phyloP scores from a whole-genome alignment of 1,140 invertebrate genomes.

The Micrasema minimum region DNA sequence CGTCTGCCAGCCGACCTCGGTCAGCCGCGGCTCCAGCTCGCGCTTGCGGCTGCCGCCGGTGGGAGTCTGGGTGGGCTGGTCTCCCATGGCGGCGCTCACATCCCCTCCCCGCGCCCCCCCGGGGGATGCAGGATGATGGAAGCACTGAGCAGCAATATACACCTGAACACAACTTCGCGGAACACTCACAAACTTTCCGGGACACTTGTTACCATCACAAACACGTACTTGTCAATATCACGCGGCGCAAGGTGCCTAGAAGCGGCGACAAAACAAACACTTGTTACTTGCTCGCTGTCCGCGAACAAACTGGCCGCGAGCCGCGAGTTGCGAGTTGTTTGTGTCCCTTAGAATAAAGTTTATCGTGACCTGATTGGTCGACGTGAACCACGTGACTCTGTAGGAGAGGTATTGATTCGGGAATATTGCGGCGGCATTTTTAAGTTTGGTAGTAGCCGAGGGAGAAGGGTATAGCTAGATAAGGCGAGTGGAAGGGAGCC shows the following conservation, averaged over 20 bases:
- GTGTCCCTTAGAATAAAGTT: constrained; percentile 24
- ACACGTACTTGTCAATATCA: constrained; percentile 29
- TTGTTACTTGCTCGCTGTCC: constrained; percentile 1
- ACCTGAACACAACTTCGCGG: not conserved
- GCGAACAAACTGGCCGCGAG: constrained; percentile 23
- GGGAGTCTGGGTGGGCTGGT: constrained; percentile 56
- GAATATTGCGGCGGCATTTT: constrained; percentile 80
- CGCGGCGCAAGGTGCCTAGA: constrained; percentile 4
- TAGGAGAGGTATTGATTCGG: constrained; percentile 75
- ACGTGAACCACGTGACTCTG: constrained; percentile 52
- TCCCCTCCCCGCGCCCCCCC: constrained; percentile 46
- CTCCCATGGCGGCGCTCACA: constrained; percentile 61
- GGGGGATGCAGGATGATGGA: too few species aligned
- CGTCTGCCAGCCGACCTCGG: constrained; percentile 57
- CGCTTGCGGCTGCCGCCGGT: constrained; percentile 44
- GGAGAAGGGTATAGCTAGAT: constrained; percentile 11
- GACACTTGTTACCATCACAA: constrained; percentile 35
- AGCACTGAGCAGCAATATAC: too few species aligned
- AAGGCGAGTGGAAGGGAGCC: not conserved
- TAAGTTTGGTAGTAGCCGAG: constrained; percentile 68
- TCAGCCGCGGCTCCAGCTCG: constrained; percentile 55
- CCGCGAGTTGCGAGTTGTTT: constrained; percentile 17
- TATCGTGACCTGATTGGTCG: constrained; percentile 13
- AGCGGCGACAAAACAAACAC: not conserved
- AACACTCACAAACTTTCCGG: constrained; percentile 27